Evolutionary conservation across 2,797 vertebrate species (phyloP), one percentile per base, ranked within the genome.

Genomic region (Neopelma chrysocephalum): DNA sequence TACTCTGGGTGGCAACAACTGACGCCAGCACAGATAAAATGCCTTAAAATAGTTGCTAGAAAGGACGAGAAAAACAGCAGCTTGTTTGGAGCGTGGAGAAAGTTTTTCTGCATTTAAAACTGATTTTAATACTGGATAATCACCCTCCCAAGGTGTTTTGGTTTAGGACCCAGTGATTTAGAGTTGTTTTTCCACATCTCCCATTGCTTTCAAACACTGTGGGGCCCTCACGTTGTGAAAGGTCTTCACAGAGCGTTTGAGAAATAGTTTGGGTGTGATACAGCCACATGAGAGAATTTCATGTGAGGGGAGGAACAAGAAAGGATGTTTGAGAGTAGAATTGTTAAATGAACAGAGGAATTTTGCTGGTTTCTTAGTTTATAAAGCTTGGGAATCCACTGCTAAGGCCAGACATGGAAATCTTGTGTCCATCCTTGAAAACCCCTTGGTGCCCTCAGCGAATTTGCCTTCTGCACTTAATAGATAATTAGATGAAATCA

Each of bases 1-100:
- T 94, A 93, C 87, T 94, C 9, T 43, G 94, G 96, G 88, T 96
- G 82, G 95, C 89, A 91, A 68, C 91, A 92, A 90, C 64, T 92
- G 91, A 94, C 22, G 76, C 82, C 77, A 96, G 76, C 69, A 62
- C 83, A 65, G 91, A 83, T 88, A 84, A 91, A 93, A 86, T 29
- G 54, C 34, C 83, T 81, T 89, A 90, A 96, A 96, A 94, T 95
- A 96, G 82, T 53, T 32, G 27, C 51, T 47, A 38, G 76, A 64
- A 93, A 66, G 48, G 71, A 56, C 0, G 4, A 86, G 88, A 58
- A 48, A 87, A 64, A 40, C 25, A 45, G 58, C 12, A 45, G 66
- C 29, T 64, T 6, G 31, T 36, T 32, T 34, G 40, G 75, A 82
- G 40, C 45, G 4, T 5, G 65, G 40, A 40, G 85, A 45, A 79